Percentiles rank a stretch among this genome's conserved stretches.
phyloP scores from a whole-genome alignment of 2,797 vertebrate species.

The Sardinella longiceps region DNA sequence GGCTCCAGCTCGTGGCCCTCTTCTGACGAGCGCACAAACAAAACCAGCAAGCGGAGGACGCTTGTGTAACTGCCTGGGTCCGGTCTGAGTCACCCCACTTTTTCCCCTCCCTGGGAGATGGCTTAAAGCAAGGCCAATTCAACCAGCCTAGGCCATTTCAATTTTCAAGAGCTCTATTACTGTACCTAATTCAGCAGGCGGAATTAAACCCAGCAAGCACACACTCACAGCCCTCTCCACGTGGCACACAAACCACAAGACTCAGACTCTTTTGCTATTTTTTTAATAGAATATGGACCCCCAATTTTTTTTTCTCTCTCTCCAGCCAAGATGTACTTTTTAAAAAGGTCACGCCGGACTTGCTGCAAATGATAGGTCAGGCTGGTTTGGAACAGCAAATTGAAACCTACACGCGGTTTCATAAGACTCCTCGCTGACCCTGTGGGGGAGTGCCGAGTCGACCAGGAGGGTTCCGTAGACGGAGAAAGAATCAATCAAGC shows the following conservation, averaged over 20 bases:
- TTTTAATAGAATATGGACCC: neutral
- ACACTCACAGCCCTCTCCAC: neutral
- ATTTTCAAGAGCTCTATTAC: slow-evolving; percentile 47
- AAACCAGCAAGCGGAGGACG: neutral
- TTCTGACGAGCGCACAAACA: neutral
- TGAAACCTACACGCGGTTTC: slow-evolving; percentile 21
- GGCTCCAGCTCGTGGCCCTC: slow-evolving; percentile 24
- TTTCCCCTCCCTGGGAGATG: slow-evolving; percentile 35
- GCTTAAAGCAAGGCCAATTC: slow-evolving; percentile 24
- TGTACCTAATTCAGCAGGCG: slow-evolving; percentile 39
- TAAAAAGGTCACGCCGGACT: slow-evolving; percentile 33
- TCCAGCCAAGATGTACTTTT: neutral
- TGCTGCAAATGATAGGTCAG: slow-evolving; percentile 34
- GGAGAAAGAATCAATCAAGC: slow-evolving; percentile 47
- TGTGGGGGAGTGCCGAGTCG: neutral
- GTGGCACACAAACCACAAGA: neutral
- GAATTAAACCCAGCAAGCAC: slow-evolving; percentile 8
- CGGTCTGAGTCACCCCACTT: slow-evolving; percentile 31
- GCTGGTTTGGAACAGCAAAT: slow-evolving; percentile 24
- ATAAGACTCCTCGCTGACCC: neutral
- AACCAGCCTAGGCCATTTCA: slow-evolving; percentile 38
- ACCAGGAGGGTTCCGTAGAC: neutral
- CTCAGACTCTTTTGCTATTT: too few species aligned
- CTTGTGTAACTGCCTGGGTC: slow-evolving; percentile 32
- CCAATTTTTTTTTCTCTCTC: neutral